Evolutionary conservation across 92 coral and sea anemone genomes (phyloP), one percentile per base, ranked within the genome.

Genomic region (Zoanthus solanderi): DNA sequence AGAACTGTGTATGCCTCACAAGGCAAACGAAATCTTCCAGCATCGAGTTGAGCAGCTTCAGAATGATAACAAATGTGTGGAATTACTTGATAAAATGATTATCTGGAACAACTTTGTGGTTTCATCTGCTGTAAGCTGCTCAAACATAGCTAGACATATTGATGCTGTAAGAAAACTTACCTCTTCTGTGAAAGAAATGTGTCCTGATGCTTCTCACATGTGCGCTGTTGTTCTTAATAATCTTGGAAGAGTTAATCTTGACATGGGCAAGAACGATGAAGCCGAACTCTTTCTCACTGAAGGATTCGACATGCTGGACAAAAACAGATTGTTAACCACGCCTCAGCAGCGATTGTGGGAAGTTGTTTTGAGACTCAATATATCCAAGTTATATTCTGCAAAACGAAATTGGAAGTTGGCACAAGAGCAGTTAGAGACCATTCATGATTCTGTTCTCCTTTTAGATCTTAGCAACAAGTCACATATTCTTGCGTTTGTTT

Each of bases 191-290:
- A 44, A 42, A 46, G 48, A 45, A 58, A 58, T 12, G n/a, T 31
- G n/a, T 29, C 18, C 44, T 13, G 68, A 14, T 80, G 85, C 18
- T 23, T 3, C 4, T 60, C 56, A 50, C 9, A 44, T 65, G 50
- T 80, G 47, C 44, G 74, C 74, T 18, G 85, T 15, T 17, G 75
- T 45, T 2, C 74, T 61, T 3, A 80, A 45, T 15, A 80, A 80
- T 50, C 73, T 80, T 9, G 85, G 75, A 42, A 80, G 44, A 23
- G 56, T 80, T 23, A 42, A 45, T 1, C 18, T 80, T 46, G 85
- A 63, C n/a, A 11, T 10, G 13, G 74, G 74, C 4, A 4, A 45
- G 0, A 12, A 56, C 15, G 3, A 7, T 4, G 44, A 42, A 7
- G 85, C 85, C 18, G 60, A 44, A 80, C 13, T 44, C 6, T 29